Conservation (phyloP, 2,888 invertebrate species). For the Lithophane socia region DNA sequence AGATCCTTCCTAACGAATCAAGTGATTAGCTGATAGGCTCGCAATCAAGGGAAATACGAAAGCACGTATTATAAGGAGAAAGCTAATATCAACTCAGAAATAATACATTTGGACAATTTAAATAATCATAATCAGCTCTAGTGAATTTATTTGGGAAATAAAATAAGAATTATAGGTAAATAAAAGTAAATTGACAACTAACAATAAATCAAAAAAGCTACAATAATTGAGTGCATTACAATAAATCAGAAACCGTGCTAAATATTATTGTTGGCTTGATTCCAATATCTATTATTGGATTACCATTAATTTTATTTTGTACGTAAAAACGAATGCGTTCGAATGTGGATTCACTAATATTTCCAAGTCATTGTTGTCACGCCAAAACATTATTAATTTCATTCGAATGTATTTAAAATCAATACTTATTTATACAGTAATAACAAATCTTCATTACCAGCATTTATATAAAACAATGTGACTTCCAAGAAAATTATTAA, state of each 20-base stretch:
- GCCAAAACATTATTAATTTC: neutral
- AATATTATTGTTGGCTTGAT: conserved; percentile 28
- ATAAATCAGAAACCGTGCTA: conserved; percentile 19
- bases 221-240: neutral
- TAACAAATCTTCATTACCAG: neutral
- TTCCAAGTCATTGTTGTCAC: neutral
- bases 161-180: neutral
- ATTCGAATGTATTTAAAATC: neutral
- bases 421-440: neutral
- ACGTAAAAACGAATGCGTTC: neutral
- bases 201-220: too few relatives aligned
- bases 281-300: conserved; percentile 9
- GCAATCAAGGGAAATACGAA: neutral
- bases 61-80: neutral
- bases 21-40: conserved; percentile 10
- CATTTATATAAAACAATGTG: neutral
- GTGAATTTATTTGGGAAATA: conserved; percentile 1
- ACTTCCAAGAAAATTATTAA: neutral
- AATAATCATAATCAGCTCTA: neutral
- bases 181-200: neutral
- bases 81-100: too few relatives aligned
- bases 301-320: conserved; percentile 14
- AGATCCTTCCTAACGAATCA: neutral
- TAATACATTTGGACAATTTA: neutral
- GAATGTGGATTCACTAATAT: neutral